Evolutionary conservation across 2,797 vertebrate genomes (phyloP).

Genomic region (Enteromius afrohamiltoni): DNA sequence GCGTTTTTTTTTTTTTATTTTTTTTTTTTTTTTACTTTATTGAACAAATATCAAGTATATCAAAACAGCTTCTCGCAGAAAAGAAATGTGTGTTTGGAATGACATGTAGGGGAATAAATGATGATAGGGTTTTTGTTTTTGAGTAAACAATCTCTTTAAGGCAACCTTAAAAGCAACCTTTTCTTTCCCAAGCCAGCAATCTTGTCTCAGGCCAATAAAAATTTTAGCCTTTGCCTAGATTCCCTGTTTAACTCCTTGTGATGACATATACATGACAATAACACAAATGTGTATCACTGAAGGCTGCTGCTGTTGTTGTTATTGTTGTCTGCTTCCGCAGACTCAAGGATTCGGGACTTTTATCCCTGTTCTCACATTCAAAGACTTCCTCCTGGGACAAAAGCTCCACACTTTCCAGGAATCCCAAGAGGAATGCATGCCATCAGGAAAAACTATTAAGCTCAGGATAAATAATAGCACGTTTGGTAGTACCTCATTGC

Average conservation of each 20-base stretch:
- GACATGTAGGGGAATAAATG: not conserved
- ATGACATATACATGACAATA: slow-evolving; percentile 14
- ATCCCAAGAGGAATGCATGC: slow-evolving; percentile 17
- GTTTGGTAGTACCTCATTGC: not conserved
- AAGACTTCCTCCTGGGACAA: slow-evolving; percentile 34
- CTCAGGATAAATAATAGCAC: not conserved
- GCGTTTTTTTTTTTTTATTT: too few relatives aligned
- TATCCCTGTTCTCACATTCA: slow-evolving; percentile 13
- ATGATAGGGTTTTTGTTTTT: not conserved
- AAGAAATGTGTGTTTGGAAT: not conserved
- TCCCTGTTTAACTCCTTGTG: not conserved
- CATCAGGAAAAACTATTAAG: slow-evolving; percentile 38
- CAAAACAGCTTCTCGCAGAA: not conserved
- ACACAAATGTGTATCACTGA: not conserved
- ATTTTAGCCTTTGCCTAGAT: not conserved
- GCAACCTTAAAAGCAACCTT: too few relatives aligned
- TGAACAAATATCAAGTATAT: too few relatives aligned
- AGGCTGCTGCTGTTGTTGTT: slow-evolving; percentile 19
- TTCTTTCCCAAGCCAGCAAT: not conserved
- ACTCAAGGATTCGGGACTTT: slow-evolving; percentile 13
- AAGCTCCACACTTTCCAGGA: slow-evolving; percentile 18
- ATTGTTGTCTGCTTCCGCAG: slow-evolving; percentile 31
- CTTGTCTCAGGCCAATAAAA: not conserved
- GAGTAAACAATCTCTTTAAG: not conserved
- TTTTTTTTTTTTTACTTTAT: too few relatives aligned